Conservation (phyloP, 2,888 invertebrate genomes). For the Ectemnius cavifrons region DNA sequence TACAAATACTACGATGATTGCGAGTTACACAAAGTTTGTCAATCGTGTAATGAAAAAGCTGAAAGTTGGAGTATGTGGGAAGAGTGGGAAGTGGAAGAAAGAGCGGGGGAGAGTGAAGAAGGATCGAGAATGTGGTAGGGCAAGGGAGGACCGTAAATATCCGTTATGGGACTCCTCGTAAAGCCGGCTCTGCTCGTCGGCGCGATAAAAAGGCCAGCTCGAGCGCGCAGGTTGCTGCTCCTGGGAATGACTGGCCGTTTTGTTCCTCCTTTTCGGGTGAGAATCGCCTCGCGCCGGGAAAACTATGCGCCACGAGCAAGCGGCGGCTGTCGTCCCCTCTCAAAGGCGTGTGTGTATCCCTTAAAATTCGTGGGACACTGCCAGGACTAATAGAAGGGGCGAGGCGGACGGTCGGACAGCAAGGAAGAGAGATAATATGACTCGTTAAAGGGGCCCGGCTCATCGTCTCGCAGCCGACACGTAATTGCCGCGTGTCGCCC, state of each 20-base stretch:
- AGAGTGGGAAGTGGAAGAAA: neutral
- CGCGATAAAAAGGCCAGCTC: constrained; percentile 62
- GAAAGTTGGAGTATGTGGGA: neutral
- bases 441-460: constrained; percentile 61
- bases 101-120: constrained; percentile 25
- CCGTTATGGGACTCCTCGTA: constrained; percentile 67
- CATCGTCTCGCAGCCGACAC: constrained; percentile 54
- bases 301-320: constrained; percentile 44
- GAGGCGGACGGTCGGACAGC: neutral
- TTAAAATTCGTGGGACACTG: constrained; percentile 64
- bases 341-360: constrained; percentile 52
- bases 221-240: constrained; percentile 62
- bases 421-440: constrained; percentile 21
- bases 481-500: constrained; percentile 66
- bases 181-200: constrained; percentile 60
- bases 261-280: constrained; percentile 28
- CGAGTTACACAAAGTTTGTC: no score
- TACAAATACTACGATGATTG: no score
- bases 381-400: constrained; percentile 45
- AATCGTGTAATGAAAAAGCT: constrained; percentile 12
- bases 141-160: constrained; percentile 60
- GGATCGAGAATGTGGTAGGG: constrained; percentile 21
- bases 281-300: constrained; percentile 47
- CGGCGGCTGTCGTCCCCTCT: constrained; percentile 55
- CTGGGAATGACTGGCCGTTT: constrained; percentile 51